A percentile compares a stretch with the other conserved stretches of the same genome.
These are phyloP conservation scores for Poecilia velifera DNA, from an alignment of 2,797 vertebrate species.

Conservation along the genomic window DNA sequence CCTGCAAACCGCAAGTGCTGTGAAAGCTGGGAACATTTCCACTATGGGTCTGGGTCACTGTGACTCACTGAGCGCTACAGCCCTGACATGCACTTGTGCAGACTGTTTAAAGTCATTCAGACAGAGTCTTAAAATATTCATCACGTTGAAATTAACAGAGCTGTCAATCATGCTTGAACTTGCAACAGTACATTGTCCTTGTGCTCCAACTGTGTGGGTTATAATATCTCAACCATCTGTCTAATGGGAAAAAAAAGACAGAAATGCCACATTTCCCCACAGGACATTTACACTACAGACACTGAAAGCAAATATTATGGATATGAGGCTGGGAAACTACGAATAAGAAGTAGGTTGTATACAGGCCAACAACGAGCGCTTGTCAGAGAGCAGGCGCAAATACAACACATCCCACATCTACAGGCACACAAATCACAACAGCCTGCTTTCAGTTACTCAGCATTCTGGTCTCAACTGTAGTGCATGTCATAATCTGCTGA, in stretches of 20 bases:
- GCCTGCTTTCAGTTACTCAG: slow-evolving; percentile 49
- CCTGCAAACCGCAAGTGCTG: slow-evolving; percentile 52
- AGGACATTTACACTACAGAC: slow-evolving; percentile 24
- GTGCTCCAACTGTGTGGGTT: slow-evolving; percentile 23
- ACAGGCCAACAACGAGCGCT: slow-evolving; percentile 20
- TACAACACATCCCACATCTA: slow-evolving; percentile 23
- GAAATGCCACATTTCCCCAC: slow-evolving; percentile 33
- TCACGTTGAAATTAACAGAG: slow-evolving; percentile 71
- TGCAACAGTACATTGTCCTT: slow-evolving; percentile 29
- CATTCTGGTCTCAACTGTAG: slow-evolving; percentile 37
- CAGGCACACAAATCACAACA: slow-evolving; percentile 42
- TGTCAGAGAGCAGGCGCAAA: slow-evolving; percentile 36
- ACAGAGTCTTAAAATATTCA: slow-evolving; percentile 74
- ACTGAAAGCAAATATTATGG: slow-evolving; percentile 18
- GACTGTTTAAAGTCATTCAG: slow-evolving; percentile 60
- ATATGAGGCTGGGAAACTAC: slow-evolving; percentile 8
- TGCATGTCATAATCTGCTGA: slow-evolving; percentile 42
- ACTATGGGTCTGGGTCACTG: slow-evolving; percentile 43
- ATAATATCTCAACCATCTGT: slow-evolving; percentile 33
- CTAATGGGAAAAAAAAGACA: slow-evolving; percentile 21
- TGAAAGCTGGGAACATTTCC: slow-evolving; percentile 52
- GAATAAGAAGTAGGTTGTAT: slow-evolving; percentile 15
- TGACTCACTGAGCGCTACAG: slow-evolving; percentile 60
- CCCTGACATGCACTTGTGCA: slow-evolving; percentile 39
- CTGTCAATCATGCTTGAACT: slow-evolving; percentile 67